These are phyloP conservation scores for Percopsis transmontana DNA, from an alignment of 2,113 vertebrate genomes.

Conservation along the genomic window DNA sequence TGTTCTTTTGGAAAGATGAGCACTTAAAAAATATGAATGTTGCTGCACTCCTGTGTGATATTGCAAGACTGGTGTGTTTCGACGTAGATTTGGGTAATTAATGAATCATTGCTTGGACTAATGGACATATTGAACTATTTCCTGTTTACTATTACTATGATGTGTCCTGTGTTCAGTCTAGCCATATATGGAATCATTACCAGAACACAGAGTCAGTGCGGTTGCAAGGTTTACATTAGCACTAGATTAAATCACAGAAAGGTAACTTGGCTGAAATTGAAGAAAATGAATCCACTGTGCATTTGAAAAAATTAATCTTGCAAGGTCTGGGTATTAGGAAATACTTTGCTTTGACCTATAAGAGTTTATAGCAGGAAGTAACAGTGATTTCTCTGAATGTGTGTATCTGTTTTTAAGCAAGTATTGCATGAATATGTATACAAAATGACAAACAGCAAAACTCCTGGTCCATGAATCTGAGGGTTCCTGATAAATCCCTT, in stretches of 20 bases:
- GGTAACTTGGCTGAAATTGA: slow-evolving; percentile 24
- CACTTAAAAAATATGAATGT: not conserved
- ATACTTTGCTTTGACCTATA: slow-evolving; percentile 14
- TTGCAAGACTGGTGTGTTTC: slow-evolving; percentile 36
- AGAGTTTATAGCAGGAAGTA: slow-evolving; percentile 10
- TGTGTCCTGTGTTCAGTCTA: slow-evolving; percentile 48
- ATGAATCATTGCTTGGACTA: slow-evolving; percentile 67
- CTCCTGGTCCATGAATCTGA: slow-evolving; percentile 24
- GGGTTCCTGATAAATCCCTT: slow-evolving; percentile 54
- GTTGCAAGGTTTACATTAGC: slow-evolving; percentile 38
- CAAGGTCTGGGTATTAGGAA: slow-evolving; percentile 2
- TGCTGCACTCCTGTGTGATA: slow-evolving; percentile 14
- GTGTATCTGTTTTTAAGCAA: slow-evolving; percentile 37
- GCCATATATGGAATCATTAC: slow-evolving; percentile 53
- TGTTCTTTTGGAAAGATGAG: not conserved
- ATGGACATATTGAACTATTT: slow-evolving; percentile 67
- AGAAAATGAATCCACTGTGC: slow-evolving; percentile 10
- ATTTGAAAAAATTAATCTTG: slow-evolving; percentile 7
- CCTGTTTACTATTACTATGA: slow-evolving; percentile 68
- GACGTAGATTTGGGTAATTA: slow-evolving; percentile 52
- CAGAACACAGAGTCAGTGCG: slow-evolving; percentile 18
- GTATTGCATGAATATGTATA: slow-evolving; percentile 49
- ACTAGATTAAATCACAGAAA: slow-evolving; percentile 41
- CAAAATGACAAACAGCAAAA: slow-evolving; percentile 39
- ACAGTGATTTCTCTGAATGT: slow-evolving; percentile 34